Evolutionary conservation across 2,797 vertebrate genomes (phyloP).

Genomic region (Argyrosomus regius): DNA sequence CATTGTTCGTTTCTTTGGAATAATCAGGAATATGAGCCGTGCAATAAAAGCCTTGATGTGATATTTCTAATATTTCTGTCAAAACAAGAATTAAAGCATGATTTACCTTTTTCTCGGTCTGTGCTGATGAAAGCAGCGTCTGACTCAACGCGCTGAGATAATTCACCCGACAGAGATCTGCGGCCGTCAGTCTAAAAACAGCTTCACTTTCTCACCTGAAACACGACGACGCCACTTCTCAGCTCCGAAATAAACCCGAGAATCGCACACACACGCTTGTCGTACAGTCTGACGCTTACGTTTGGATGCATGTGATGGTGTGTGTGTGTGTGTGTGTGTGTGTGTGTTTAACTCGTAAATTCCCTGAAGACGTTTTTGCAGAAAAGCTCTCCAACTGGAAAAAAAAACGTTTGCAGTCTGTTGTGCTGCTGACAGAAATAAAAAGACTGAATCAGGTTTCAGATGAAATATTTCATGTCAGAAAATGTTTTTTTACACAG

Average conservation of each 20-base stretch:
- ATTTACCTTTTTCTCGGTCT: not conserved
- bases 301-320: slow-evolving; percentile 27
- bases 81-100: not conserved
- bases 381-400: not conserved
- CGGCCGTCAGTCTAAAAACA: slow-evolving; percentile 20
- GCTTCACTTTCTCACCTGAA: slow-evolving; percentile 44
- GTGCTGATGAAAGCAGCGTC: not conserved
- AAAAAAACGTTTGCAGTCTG: slow-evolving; percentile 1
- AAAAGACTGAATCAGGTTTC: slow-evolving; percentile 31
- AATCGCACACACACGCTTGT: not conserved
- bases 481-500: not conserved
- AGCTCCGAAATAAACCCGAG: slow-evolving; percentile 61
- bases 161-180: not conserved
- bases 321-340: slow-evolving; percentile 9
- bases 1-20: not conserved
- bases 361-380: slow-evolving; percentile 2
- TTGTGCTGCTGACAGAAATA: slow-evolving; percentile 5
- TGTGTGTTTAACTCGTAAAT: not conserved
- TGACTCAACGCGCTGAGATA: not conserved
- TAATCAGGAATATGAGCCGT: not conserved
- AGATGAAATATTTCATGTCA: slow-evolving; percentile 18
- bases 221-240: slow-evolving; percentile 14
- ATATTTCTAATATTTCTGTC: not conserved
- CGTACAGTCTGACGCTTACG: not conserved
- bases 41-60: not conserved